These are phyloP conservation scores for Machimus atricapillus DNA, from an alignment of 2,888 invertebrate species.

Conservation along the genomic window DNA sequence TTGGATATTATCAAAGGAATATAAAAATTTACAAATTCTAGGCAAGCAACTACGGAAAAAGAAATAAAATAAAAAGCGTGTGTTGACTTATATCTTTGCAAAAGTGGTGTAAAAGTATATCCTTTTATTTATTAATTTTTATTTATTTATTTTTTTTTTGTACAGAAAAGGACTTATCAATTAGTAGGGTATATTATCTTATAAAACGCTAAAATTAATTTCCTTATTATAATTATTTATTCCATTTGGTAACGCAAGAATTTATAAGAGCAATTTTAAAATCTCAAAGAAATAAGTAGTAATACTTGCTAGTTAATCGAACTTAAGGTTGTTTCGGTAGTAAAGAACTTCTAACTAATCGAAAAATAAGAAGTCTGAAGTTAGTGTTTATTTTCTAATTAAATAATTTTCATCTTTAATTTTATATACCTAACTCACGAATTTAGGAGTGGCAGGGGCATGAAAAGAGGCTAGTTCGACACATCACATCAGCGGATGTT, in stretches of 20 bases:
- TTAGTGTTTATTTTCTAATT: background rate
- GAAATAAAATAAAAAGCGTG: constrained; percentile 21
- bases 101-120: constrained; percentile 28
- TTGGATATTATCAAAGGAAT: background rate
- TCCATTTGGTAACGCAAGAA: background rate
- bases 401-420: too few species aligned
- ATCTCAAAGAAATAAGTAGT: background rate
- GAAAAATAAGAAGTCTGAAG: background rate
- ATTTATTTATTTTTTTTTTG: constrained; percentile 24
- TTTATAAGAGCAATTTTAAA: background rate
- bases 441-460: background rate
- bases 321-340: background rate
- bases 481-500: too few species aligned
- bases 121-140: background rate
- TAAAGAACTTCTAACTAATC: background rate
- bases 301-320: background rate
- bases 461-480: background rate
- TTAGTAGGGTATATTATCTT: background rate
- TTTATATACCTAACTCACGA: too few species aligned
- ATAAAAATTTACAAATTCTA: background rate
- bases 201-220: background rate
- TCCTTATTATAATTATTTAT: background rate
- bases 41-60: background rate
- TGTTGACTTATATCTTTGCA: constrained; percentile 6
- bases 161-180: constrained; percentile 45